phyloP scores from a whole-genome alignment of 2,888 invertebrate species.

The Lissonota sp. region DNA sequence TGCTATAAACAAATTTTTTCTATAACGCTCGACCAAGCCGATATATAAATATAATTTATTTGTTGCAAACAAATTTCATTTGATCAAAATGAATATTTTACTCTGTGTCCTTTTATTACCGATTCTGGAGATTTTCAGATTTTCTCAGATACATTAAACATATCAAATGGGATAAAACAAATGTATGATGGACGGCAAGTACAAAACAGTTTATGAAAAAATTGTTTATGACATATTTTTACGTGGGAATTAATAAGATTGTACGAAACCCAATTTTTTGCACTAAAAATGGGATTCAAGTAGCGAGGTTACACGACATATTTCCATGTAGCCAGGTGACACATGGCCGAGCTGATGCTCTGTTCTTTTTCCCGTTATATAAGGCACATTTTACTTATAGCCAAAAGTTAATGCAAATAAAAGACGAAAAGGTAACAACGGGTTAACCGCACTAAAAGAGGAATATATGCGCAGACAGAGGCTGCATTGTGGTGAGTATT shows the following conservation, averaged over 20 bases:
- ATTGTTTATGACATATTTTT: not conserved
- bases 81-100: too few relatives aligned
- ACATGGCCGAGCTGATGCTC: constrained; percentile 49
- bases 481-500: constrained; percentile 48
- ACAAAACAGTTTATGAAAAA: too few relatives aligned
- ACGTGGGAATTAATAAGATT: not conserved
- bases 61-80: too few relatives aligned
- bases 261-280: constrained; percentile 19
- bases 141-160: too few relatives aligned
- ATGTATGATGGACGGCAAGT: too few relatives aligned
- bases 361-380: not conserved
- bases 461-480: constrained; percentile 58
- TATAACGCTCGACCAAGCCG: too few relatives aligned
- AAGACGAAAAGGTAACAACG: constrained; percentile 51
- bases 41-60: too few relatives aligned
- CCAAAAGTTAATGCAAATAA: constrained; percentile 20
- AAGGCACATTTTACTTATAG: constrained; percentile 17
- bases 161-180: too few relatives aligned
- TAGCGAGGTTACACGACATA: constrained; percentile 44
- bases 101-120: too few relatives aligned
- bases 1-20: too few relatives aligned
- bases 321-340: constrained; percentile 56
- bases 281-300: constrained; percentile 44
- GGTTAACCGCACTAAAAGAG: constrained; percentile 63
- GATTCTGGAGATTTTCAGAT: too few relatives aligned